Base-by-base conservation (phyloP, 2,888 invertebrate species). In the Eupsilia transversa region DNA sequence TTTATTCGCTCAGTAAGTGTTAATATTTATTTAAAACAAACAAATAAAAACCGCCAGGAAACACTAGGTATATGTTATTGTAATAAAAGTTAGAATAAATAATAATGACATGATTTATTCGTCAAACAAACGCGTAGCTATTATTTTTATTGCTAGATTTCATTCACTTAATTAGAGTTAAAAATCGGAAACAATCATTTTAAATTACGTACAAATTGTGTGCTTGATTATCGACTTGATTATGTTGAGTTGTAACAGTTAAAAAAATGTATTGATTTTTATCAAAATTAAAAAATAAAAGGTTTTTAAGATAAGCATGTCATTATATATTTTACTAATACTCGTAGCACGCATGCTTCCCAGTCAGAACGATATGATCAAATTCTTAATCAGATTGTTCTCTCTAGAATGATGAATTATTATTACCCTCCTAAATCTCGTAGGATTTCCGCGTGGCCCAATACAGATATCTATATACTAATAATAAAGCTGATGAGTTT, bases 11-110 rank as follows among this genome's bases (percentile, higher is more conserved):
- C n/a, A n/a, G n/a, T n/a, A n/a, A n/a, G 23, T 6, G 12, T 27
- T 49, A 17, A 49, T 49, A 23, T 27, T 41, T n/a, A 0, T 30
- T 43, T 14, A 43, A 61, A 54, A 54, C 14, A 38, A 56, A 63
- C 20, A 20, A 3, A 27, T 33, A 56, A 41, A 49, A 77, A 41
- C 17, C 56, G 54, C 9, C 54, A 41, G 76, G 54, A 78, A 70
- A 64, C 33, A 46, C n/a, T 38, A n/a, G n/a, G n/a, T 46, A 20
- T 17, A 49, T 74, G 35, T 38, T 73, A 52, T 27, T 75, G 30
- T n/a, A 56, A 46, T 30, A 56, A 56, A 64, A 56, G 75, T 30
- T n/a, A 30, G 3, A 35, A 60, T 74, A 43, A 60, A 54, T 54
- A 14, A 49, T n/a, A 46, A 46, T 14, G 14, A 38, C 33, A 43